These are phyloP conservation scores for Tiaroga cobitis DNA, from an alignment of 2,797 vertebrate species.

Conservation along the genomic window DNA sequence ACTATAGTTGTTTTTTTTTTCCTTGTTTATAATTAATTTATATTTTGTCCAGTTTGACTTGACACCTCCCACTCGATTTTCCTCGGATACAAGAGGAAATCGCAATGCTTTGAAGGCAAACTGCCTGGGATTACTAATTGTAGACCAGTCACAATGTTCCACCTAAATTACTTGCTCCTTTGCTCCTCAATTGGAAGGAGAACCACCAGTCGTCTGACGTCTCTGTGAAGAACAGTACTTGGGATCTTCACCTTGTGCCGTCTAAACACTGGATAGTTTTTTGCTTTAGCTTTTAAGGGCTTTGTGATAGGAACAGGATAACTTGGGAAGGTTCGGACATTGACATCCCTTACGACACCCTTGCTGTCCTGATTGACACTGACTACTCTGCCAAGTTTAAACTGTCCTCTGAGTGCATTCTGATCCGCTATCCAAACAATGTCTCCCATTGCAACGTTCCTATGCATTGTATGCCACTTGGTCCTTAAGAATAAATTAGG, in stretches of 20 bases:
- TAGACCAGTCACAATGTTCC: too few species aligned
- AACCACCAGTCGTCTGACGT: neutral
- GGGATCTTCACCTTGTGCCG: neutral
- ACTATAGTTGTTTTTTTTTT: too few species aligned
- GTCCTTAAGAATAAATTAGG: neutral
- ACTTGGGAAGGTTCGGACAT: neutral
- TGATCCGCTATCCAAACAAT: neutral
- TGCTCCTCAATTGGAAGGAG: neutral
- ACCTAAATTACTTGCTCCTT: neutral
- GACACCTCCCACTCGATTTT: neutral
- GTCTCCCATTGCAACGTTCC: neutral
- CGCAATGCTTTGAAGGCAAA: neutral
- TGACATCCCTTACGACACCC: neutral
- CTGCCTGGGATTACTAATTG: neutral
- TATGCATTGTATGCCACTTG: neutral
- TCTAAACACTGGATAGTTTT: neutral
- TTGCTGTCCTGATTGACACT: neutral
- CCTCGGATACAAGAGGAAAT: neutral
- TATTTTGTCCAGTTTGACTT: neutral
- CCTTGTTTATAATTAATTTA: too few species aligned
- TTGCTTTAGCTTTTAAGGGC: neutral
- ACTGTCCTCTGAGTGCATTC: neutral
- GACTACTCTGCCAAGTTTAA: neutral
- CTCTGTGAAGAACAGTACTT: neutral
- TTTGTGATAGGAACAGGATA: neutral